Base-by-base conservation (phyloP, 1,140 invertebrate genomes). In the Drosophila repletoides region DNA sequence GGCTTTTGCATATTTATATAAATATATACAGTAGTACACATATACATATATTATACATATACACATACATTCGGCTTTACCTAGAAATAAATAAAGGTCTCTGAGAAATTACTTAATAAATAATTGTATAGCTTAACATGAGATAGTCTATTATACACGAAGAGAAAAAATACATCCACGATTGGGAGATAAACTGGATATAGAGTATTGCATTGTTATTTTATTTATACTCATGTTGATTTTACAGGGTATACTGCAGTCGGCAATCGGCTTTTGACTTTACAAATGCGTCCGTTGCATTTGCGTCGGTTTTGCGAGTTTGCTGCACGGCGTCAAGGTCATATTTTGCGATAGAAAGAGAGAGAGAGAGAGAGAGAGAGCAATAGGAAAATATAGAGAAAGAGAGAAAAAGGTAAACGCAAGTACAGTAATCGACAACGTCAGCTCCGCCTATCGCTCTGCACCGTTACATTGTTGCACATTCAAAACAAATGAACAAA, bases 241-340 rank as follows among this genome's bases (percentile, higher is more conserved):
- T 5, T 43, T 14, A 48, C 10, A 59, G 55, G 41, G 22, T 48
- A 59, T 21, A 6, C 3, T 12, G 1, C 1, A 46, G 31, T 38
- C 22, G 31, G 3, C 5, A 3, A 9, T 48, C 40, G 22, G 1
- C 22, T 51, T 36, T 31, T 28, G 5, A 21, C 24, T 26, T 21
- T 46, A 63, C 64, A 72, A 51, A 75, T 75, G 53, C 58, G 59
- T 75, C 31, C 55, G 33, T 38, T 71, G 63, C 38, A 60, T 65
- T 43, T 41, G 12, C 22, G 14, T 46, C 14, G 40, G 6, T 28
- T 45, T 66, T 7, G 40, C 33, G 28, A 31, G 38, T 73, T 75
- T 81, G n/a, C 64, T 81, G 67, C 77, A 63, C 45, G 28, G 34
- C 36, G 48, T 34, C 77, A 81, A 81, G 76, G 77, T 81, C 76